Base-by-base conservation (phyloP, 2,797 vertebrate genomes). In the Emydoidea blandingii region DNA sequence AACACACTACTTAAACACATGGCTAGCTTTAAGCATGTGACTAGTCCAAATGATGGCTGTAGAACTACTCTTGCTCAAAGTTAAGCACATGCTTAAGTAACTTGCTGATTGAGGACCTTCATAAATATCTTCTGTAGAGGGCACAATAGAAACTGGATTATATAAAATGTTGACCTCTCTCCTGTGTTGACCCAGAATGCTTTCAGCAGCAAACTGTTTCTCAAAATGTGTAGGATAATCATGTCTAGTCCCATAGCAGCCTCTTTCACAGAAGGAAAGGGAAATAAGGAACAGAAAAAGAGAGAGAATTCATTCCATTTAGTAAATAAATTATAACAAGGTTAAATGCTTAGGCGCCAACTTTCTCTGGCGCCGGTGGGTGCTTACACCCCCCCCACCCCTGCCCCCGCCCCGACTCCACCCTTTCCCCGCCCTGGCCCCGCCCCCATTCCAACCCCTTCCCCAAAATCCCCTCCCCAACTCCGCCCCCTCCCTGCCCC, bases 181-280 rank as follows among this genome's bases (percentile, higher is more conserved):
- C 0, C 19, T 8, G 31, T 34, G 57, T 31, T 62, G 29, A 15
- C 5, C 3, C 57, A 92, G 89, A 95, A 59, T 79, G 23, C 83
- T 3, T 1, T 79, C 88, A 94, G 91, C 93, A 94, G 95, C 94
- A 95, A 97, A 83, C 93, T 92, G 92, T 96, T 96, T 96, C 96
- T 95, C 94, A 90, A 93, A 95, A 94, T 89, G 92, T 89, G 87
- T 93, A 83, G 83, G 81, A 87, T 97, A 91, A 97, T 96, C 95
- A 86, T 91, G 94, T 94, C 83, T 96, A 96, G 94, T 97, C 93
- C 92, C 94, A 92, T 87, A 93, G 94, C 89, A 97, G 86, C 25
- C 84, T 97, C 76, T 93, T 97, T 97, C 94, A 88, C 86, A 89
- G 86, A 94, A 97, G 92, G 89, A 97, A 96, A 91, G 89, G 94